Evolutionary conservation across 2,888 invertebrate genomes (phyloP), one percentile per base, ranked within the genome.

Genomic region (Eupithecia dodoneata): DNA sequence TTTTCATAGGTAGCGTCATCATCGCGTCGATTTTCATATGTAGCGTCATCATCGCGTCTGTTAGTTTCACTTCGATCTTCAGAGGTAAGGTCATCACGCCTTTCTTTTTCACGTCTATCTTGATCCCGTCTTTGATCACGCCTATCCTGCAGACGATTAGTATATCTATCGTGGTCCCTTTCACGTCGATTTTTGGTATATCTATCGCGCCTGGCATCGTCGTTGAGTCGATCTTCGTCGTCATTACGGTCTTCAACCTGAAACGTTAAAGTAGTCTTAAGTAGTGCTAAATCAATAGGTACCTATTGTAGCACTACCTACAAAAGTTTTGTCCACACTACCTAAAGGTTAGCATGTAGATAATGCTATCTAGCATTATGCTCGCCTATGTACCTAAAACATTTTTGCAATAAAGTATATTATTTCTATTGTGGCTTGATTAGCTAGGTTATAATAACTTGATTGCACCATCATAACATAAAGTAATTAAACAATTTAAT

Each of bases 161-260:
- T 18, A 59, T 59, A 10, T 18, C 18, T 59, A 59, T 59, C 18
- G 10, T 59, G 59, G 10, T 59, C 59, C 10, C 59, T 71, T 13
- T 71, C n/a, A 30, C 18, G 59, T n/a, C 18, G 59, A 18, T 18
- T n/a, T n/a, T 55, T 42, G 42, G 41, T 15, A 9, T 15, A 15
- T 65, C 10, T 41, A 12, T 13, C 65, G 7, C n/a, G 59, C 41
- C 41, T 41, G 13, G 41, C 41, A 30, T 41, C 4, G 65, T 41
- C 10, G 13, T 65, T 13, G 12, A 9, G 6, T 65, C 30, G 18
- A 65, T 65, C 65, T 41, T 13, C 1, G 41, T 65, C 15, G 42
- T 80, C 76, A 30, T 10, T 12, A 30, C 12, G 10, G 6, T 77
- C 30, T 49, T 78, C 72, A 67, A 81, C 72, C 81, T 81, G 71